Conservation (phyloP, 2,888 invertebrate genomes). For the Ichneumoninae sp. region DNA sequence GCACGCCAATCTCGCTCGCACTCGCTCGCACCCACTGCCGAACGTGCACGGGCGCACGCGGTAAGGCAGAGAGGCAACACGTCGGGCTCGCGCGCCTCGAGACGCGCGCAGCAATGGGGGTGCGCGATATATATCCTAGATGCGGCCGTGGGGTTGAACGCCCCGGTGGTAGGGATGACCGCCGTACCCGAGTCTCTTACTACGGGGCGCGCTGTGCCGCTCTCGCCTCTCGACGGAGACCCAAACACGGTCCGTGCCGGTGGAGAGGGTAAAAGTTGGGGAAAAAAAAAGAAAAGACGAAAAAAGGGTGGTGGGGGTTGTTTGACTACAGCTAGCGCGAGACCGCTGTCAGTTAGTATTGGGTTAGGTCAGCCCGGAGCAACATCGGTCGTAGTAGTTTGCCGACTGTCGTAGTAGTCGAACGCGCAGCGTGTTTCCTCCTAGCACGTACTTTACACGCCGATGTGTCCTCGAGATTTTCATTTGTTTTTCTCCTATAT, state of each 20-base stretch:
- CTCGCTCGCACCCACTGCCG: slow-evolving; percentile 18
- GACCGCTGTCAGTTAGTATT: slow-evolving; percentile 86
- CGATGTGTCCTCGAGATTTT: slow-evolving; percentile 71
- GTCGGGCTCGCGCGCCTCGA: slow-evolving; percentile 79
- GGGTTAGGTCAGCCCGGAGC: slow-evolving; percentile 87
- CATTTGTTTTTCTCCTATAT: slow-evolving; percentile 84
- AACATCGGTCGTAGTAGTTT: slow-evolving; percentile 73
- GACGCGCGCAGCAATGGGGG: slow-evolving; percentile 85
- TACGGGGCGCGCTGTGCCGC: slow-evolving; percentile 55
- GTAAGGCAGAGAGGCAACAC: slow-evolving; percentile 63
- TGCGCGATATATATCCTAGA: slow-evolving; percentile 67
- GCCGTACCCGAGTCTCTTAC: slow-evolving; percentile 69
- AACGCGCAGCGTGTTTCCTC: slow-evolving; percentile 65
- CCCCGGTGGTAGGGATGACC: slow-evolving; percentile 67
- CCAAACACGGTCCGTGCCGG: slow-evolving; percentile 73
- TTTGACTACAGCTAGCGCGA: slow-evolving; percentile 82
- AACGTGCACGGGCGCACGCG: slow-evolving; percentile 39
- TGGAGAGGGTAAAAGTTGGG: slow-evolving; percentile 68
- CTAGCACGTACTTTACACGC: slow-evolving; percentile 78
- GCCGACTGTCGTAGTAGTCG: slow-evolving; percentile 69
- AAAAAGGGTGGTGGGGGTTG: slow-evolving; percentile 76
- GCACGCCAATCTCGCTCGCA: slow-evolving; percentile 55
- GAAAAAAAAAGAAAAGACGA: not conserved
- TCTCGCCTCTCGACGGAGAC: not conserved
- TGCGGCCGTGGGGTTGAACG: slow-evolving; percentile 64